phyloP scores from a whole-genome alignment of 2,888 invertebrate species.

The Suillia variegata region DNA sequence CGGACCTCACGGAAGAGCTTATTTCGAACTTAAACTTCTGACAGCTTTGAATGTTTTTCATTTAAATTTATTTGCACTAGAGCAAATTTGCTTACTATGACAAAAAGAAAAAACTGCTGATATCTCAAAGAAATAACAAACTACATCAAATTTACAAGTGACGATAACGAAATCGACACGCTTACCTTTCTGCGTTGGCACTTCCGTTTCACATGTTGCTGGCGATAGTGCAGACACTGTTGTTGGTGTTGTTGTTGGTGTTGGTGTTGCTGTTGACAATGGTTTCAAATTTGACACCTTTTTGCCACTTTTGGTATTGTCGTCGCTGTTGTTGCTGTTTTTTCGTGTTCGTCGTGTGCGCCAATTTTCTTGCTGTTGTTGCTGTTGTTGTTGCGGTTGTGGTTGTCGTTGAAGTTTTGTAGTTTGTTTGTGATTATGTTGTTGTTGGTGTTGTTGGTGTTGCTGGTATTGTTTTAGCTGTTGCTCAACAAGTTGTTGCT shows the following conservation, averaged over 20 bases:
- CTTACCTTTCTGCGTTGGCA: slow-evolving; percentile 18
- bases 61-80: too few species aligned
- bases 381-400: not conserved
- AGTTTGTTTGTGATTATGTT: not conserved
- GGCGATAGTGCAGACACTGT: not conserved
- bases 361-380: not conserved
- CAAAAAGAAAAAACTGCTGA: too few species aligned
- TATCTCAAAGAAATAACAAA: too few species aligned
- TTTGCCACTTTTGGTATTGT: not conserved
- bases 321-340: not conserved
- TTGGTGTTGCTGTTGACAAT: slow-evolving; percentile 5
- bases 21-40: too few species aligned
- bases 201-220: slow-evolving; percentile 9
- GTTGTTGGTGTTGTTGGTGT: not conserved
- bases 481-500: not conserved
- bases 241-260: too few species aligned
- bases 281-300: not conserved
- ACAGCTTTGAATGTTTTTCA: too few species aligned
- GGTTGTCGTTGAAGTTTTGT: not conserved
- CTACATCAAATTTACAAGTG: too few species aligned
- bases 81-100: too few species aligned
- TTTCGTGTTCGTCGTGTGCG: too few species aligned
- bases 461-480: slow-evolving; percentile 1
- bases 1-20: too few species aligned
- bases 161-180: too few species aligned